Evolutionary conservation across 2,888 invertebrate species (phyloP).

Genomic region (Hypselothyrea guttata): DNA sequence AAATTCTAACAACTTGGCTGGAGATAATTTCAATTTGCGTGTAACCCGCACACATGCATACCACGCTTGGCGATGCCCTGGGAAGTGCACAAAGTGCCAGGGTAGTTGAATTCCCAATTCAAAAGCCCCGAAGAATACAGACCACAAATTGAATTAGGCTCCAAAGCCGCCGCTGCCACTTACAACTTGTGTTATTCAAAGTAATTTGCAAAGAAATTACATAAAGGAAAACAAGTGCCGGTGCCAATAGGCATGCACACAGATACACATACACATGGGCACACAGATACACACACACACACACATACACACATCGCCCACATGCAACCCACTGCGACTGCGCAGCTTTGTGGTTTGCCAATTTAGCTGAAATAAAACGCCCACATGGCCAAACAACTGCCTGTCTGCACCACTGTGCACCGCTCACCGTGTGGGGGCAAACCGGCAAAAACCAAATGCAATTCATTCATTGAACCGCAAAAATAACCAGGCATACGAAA

Average conservation of each 20-base stretch:
- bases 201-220: constrained; percentile 75
- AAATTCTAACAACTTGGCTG: constrained; percentile 18
- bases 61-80: constrained; percentile 26
- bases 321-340: constrained; percentile 32
- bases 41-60: constrained; percentile 28
- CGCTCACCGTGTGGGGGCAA: constrained; percentile 67
- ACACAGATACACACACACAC: constrained; percentile 20
- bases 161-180: constrained; percentile 27
- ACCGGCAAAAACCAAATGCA: constrained; percentile 61
- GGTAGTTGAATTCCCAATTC: constrained; percentile 38
- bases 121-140: constrained; percentile 31
- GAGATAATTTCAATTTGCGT: constrained; percentile 38
- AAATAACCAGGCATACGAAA: constrained; percentile 8
- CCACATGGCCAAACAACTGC: constrained; percentile 51
- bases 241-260: constrained; percentile 48
- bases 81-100: constrained; percentile 27
- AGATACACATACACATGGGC: constrained; percentile 15
- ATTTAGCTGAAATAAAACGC: constrained; percentile 77
- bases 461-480: constrained; percentile 60
- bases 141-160: constrained; percentile 71
- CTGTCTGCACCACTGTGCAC: constrained; percentile 40
- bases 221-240: constrained; percentile 75
- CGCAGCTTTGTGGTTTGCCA: constrained; percentile 65
- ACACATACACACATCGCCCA: constrained; percentile 44
- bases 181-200: constrained; percentile 51